Base-by-base conservation (phyloP, 2,797 vertebrate genomes). In the Thripadectes ignobilis region DNA sequence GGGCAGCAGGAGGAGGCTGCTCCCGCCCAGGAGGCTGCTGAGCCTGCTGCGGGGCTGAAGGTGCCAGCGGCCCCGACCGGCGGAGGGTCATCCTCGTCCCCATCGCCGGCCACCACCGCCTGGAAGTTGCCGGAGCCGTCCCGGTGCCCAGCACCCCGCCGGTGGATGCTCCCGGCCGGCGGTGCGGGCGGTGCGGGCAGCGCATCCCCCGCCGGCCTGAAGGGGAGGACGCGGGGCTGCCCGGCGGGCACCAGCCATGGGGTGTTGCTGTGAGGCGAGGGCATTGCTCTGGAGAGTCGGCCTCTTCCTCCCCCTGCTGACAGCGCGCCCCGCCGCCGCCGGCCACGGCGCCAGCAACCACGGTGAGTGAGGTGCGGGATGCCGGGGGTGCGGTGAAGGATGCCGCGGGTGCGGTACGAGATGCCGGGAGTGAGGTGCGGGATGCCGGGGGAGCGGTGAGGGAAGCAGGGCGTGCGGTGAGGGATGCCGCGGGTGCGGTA, bases 281-380 rank as follows among this genome's bases (percentile, higher is more conserved):
- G 93, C 85, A 86, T 92, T 96, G 92, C 95, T 98, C 84, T 96
- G 92, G 96, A 97, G 92, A 79, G 94, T 97, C 82, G 97, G 97
- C 74, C 82, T 98, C 86, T 85, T 98, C 88, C 94, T 98, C 86
- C 97, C 97, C 43, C 90, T 98, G 92, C 88, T 98, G 93, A 96
- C 97, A 36, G 97, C 91, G 71, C 89, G 93, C 85, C 95, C 96
- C 4, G 95, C 96, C 61, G 90, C 79, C 85, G 95, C 95, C 95
- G 96, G 93, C 77, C 97, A 96, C 65, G 92, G 96, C 93, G 97
- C 96, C 85, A 97, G 34, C 95, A 98, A 98, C 86, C 98, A 98
- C 96, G 98, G 98, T 98, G 92, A 96, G 96, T 26, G 48, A 26
- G 51, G 29, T 49, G 48, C 48, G 51, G 51, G 51, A 10, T 30